These are phyloP conservation scores for Archivesica marissinica DNA, from an alignment of 1,140 invertebrate species.

Conservation along the genomic window DNA sequence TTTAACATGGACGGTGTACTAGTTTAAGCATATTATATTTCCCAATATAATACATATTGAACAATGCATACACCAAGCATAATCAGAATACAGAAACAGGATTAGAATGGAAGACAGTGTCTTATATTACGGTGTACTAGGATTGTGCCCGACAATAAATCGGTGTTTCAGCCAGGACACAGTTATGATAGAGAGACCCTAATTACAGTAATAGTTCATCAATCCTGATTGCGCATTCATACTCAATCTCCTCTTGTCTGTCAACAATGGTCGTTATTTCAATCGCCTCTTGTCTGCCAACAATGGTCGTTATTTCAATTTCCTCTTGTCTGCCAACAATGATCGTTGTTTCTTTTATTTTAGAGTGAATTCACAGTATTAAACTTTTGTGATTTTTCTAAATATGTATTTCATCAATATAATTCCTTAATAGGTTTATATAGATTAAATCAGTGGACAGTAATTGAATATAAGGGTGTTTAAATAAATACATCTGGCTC, in stretches of 20 bases:
- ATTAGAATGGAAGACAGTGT: no score
- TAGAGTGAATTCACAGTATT: neutral
- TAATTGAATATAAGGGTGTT: no score
- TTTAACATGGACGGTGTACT: no score
- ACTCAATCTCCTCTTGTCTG: neutral
- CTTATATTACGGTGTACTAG: no score
- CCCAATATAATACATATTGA: no score
- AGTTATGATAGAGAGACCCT: no score
- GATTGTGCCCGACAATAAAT: no score
- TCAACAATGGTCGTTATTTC: neutral
- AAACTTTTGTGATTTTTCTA: neutral
- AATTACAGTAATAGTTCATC: no score
- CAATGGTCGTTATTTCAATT: neutral
- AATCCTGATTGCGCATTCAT: neutral
- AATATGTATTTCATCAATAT: neutral
- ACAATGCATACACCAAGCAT: no score
- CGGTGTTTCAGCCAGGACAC: no score
- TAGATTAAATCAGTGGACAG: neutral
- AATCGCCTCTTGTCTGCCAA: neutral
- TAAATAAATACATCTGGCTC: neutral
- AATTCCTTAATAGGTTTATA: neutral
- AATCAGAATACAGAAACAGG: no score
- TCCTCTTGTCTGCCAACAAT: neutral
- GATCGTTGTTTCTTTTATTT: neutral
- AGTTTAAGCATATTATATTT: no score